A percentile compares a stretch with the other conserved stretches of the same genome.
Evolutionary conservation across 2,888 invertebrate species (phyloP).

Genomic region (Rotaria magnacalcarata): DNA sequence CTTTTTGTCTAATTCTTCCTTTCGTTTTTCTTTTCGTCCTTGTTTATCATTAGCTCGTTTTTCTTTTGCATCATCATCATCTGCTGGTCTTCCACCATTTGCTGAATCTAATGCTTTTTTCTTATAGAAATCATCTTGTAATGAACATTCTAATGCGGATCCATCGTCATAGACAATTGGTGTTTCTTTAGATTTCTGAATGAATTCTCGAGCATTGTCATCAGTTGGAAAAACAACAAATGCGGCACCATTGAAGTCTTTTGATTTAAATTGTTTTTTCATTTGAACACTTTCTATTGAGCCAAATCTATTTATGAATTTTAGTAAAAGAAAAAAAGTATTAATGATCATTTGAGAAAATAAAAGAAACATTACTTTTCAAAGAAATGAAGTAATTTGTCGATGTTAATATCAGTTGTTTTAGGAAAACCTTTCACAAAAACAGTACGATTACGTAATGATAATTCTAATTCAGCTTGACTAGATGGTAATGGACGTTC

Average conservation of each 20-base stretch:
- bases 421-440: conserved; percentile 65
- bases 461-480: conserved; percentile 75
- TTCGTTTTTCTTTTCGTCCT: conserved; percentile 48
- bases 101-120: conserved; percentile 38
- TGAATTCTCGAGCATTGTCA: conserved; percentile 56
- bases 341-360: conserved; percentile 54
- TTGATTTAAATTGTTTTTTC: conserved; percentile 53
- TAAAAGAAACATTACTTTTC: conserved; percentile 66
- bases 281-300: conserved; percentile 67
- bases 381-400: conserved; percentile 45
- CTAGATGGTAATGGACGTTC: conserved; percentile 76
- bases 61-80: neutral
- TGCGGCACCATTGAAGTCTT: conserved; percentile 53
- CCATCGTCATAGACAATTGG: conserved; percentile 32
- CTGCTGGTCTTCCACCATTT: neutral
- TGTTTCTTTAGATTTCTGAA: conserved; percentile 20
- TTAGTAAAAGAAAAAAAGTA: conserved; percentile 70
- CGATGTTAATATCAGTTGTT: conserved; percentile 29
- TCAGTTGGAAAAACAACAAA: conserved; percentile 59
- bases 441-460: conserved; percentile 71
- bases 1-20: conserved; percentile 48
- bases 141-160: conserved; percentile 27
- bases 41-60: conserved; percentile 46
- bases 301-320: conserved; percentile 70
- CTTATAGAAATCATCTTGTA: conserved; percentile 44